These are phyloP conservation scores for Danaus plexippus DNA, from an alignment of 1,140 invertebrate species.

Conservation along the genomic window DNA sequence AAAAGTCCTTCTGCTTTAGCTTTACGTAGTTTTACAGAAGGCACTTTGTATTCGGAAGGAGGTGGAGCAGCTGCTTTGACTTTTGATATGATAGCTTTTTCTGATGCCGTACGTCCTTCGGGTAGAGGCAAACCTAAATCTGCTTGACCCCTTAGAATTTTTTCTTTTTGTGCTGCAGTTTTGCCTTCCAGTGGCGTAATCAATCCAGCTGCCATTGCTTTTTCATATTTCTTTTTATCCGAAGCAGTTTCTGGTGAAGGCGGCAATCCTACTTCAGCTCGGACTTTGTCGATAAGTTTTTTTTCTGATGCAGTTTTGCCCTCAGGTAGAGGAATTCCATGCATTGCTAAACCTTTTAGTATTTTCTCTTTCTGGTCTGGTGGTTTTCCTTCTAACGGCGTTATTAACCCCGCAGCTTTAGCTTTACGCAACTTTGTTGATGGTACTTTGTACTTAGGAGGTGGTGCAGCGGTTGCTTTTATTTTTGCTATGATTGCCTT, in stretches of 20 bases:
- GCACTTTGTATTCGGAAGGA: background rate
- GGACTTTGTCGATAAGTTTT: conserved; percentile 19
- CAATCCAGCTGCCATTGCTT: conserved; percentile 12
- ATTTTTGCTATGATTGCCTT: conserved; percentile 18
- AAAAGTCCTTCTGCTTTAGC: conserved; percentile 27
- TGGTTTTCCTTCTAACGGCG: conserved; percentile 27
- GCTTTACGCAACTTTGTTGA: conserved; percentile 17
- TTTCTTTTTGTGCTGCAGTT: conserved; percentile 19
- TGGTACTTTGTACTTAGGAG: conserved; percentile 1
- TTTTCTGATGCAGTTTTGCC: conserved; percentile 28
- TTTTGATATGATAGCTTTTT: conserved; percentile 19
- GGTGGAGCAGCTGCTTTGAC: background rate
- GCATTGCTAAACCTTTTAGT: conserved; percentile 19
- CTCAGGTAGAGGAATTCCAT: conserved; percentile 27
- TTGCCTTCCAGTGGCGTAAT: conserved; percentile 25
- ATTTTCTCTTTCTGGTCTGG: conserved; percentile 30
- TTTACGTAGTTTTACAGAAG: conserved; percentile 1
- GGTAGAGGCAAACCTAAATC: conserved; percentile 20
- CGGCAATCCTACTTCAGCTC: conserved; percentile 21
- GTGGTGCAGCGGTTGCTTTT: conserved; percentile 2
- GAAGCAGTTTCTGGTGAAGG: conserved; percentile 16
- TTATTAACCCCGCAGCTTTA: conserved; percentile 20
- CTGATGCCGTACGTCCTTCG: conserved; percentile 20
- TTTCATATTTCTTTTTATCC: conserved; percentile 11
- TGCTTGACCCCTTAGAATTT: conserved; percentile 16